Evolutionary conservation across 2,113 vertebrate species (phyloP).

Genomic region (Campylorhamphus procurvoides): DNA sequence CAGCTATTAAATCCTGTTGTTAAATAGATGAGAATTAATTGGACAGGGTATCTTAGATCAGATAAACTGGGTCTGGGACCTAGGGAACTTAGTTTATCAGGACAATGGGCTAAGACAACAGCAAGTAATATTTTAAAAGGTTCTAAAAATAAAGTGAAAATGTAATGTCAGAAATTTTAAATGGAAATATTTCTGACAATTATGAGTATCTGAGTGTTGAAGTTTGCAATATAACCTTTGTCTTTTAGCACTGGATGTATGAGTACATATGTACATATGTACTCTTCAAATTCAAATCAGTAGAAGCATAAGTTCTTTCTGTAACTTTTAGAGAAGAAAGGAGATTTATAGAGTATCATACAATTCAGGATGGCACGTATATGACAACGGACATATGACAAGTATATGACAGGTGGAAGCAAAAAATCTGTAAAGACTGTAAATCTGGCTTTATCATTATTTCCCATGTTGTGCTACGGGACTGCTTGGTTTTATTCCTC

Average conservation of each 20-base stretch:
- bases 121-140: background rate
- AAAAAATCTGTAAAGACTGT: background rate
- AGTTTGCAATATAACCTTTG: background rate
- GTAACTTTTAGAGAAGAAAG: background rate
- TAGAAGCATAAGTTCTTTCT: background rate
- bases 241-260: background rate
- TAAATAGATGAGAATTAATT: constrained; percentile 34
- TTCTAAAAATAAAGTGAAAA: background rate
- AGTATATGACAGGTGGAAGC: background rate
- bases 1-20: background rate
- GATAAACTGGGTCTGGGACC: background rate
- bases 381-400: background rate
- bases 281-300: background rate
- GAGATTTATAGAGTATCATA: background rate
- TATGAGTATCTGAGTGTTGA: background rate
- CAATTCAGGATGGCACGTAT: background rate
- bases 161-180: background rate
- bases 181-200: background rate
- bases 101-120: background rate
- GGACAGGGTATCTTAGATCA: background rate
- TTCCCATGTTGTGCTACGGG: background rate
- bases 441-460: background rate
- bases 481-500: constrained; percentile 6
- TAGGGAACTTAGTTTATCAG: background rate
- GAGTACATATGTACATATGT: background rate